Percentiles rank a stretch among this genome's conserved stretches.
Conservation (phyloP, 1,140 invertebrate genomes). For the Geopemphigus sp. region DNA sequence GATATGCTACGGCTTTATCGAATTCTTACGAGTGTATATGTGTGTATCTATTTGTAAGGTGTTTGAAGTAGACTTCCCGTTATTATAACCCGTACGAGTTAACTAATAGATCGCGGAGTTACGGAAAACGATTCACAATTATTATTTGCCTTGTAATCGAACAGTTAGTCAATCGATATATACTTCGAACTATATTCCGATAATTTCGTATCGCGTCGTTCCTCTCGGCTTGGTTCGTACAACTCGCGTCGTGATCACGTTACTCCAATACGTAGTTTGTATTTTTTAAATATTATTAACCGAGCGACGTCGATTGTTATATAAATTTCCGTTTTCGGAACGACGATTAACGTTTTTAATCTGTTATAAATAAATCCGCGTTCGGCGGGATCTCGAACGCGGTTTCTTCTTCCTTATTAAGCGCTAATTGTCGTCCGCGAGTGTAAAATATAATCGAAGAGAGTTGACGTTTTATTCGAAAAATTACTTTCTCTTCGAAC, state of each 20-base stretch:
- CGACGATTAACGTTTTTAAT: no score
- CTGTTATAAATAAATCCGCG: not conserved
- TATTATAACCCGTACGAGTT: not conserved
- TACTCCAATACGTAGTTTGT: not conserved
- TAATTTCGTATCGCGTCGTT: no score
- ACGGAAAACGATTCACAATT: not conserved
- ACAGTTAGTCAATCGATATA: not conserved
- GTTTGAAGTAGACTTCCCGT: not conserved
- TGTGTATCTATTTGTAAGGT: not conserved
- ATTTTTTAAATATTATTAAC: not conserved
- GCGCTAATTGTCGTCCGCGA: not conserved
- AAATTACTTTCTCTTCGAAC: constrained; percentile 3
- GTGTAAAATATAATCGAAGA: not conserved
- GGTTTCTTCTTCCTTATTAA: not conserved
- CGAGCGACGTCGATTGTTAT: not conserved
- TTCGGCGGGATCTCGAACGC: no score
- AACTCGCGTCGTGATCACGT: not conserved
- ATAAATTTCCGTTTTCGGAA: not conserved
- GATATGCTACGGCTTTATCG: no score
- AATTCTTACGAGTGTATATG: no score
- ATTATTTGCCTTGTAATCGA: not conserved
- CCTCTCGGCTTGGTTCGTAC: no score
- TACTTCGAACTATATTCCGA: not conserved
- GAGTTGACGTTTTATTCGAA: not conserved
- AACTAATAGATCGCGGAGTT: no score